Evolutionary conservation across 2,888 invertebrate species (phyloP).

Genomic region (Boloria euphrosyne): DNA sequence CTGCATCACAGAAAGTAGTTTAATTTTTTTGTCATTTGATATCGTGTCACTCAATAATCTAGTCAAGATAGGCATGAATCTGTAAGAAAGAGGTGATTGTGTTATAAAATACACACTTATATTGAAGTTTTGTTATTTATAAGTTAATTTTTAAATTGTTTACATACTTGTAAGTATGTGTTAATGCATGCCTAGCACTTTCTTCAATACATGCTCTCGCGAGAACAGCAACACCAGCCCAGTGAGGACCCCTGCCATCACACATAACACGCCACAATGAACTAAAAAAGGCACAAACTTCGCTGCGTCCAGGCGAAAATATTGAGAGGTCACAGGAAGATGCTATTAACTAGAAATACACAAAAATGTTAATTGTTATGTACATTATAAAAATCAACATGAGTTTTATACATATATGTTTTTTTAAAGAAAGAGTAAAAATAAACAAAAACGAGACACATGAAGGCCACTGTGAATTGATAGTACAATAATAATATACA

Average conservation of each 20-base stretch:
- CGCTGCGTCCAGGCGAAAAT: slow-evolving; percentile 85
- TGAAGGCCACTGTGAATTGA: background rate
- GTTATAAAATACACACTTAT: background rate
- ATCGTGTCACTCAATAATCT: slow-evolving; percentile 83
- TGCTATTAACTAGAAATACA: slow-evolving; percentile 81
- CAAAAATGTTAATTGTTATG: background rate
- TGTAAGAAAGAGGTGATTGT: slow-evolving; percentile 48
- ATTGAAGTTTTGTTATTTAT: too few relatives aligned
- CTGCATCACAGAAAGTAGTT: slow-evolving; percentile 85
- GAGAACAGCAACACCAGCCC: slow-evolving; percentile 86
- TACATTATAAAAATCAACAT: too few relatives aligned
- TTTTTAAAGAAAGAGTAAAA: too few relatives aligned
- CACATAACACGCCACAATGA: slow-evolving; percentile 85
- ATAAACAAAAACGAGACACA: too few relatives aligned
- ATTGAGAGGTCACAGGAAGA: slow-evolving; percentile 84
- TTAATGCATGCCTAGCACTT: slow-evolving; percentile 83
- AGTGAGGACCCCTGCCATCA: slow-evolving; percentile 82
- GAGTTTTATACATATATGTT: too few relatives aligned
- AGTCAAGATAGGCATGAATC: slow-evolving; percentile 86
- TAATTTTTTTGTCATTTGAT: slow-evolving; percentile 84
- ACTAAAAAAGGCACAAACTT: slow-evolving; percentile 86
- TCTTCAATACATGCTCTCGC: slow-evolving; percentile 84
- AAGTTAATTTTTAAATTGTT: too few relatives aligned
- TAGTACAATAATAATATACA: background rate
- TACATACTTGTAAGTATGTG: slow-evolving; percentile 84